Conservation (phyloP, 2,888 invertebrate genomes). For the Andrena praecox region DNA sequence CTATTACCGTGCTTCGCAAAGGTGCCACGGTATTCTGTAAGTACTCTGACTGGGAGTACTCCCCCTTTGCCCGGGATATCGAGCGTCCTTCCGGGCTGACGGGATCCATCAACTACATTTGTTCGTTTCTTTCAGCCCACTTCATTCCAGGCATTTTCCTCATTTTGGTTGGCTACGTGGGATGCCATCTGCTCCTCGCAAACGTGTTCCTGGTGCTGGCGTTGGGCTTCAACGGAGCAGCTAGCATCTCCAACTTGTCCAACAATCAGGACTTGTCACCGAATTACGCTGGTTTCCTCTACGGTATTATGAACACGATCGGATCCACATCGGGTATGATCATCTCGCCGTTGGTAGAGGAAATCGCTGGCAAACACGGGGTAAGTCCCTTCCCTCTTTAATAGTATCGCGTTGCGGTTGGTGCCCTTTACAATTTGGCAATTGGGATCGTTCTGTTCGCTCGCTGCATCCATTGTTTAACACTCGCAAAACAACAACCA, state of each 20-base stretch:
- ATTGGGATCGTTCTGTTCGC: neutral
- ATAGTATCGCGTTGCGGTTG: neutral
- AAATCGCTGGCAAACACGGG: constrained; percentile 85
- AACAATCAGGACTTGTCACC: constrained; percentile 90
- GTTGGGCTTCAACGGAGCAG: constrained; percentile 81
- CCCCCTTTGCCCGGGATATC: neutral
- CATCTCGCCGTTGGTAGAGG: constrained; percentile 89
- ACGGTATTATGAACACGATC: constrained; percentile 91
- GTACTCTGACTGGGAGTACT: constrained; percentile 1
- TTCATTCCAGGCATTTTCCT: constrained; percentile 87
- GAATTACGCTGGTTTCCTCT: constrained; percentile 90
- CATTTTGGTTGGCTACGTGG: constrained; percentile 79
- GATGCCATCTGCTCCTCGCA: constrained; percentile 73
- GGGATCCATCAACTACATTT: neutral
- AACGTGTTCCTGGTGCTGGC: constrained; percentile 78
- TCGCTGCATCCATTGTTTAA: neutral
- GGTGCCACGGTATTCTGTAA: constrained; percentile 79
- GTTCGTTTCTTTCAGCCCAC: constrained; percentile 85
- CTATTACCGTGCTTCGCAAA: constrained; percentile 82
- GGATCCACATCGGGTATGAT: constrained; percentile 90
- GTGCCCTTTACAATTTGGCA: neutral
- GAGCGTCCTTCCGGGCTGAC: no score
- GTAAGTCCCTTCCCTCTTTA: constrained; percentile 82
- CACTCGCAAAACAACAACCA: neutral
- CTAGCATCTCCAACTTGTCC: constrained; percentile 86